A percentile compares a stretch with the other conserved stretches of the same genome.
These are phyloP conservation scores for Macrosiphum euphorbiae DNA, from an alignment of 2,888 invertebrate species.

Conservation along the genomic window DNA sequence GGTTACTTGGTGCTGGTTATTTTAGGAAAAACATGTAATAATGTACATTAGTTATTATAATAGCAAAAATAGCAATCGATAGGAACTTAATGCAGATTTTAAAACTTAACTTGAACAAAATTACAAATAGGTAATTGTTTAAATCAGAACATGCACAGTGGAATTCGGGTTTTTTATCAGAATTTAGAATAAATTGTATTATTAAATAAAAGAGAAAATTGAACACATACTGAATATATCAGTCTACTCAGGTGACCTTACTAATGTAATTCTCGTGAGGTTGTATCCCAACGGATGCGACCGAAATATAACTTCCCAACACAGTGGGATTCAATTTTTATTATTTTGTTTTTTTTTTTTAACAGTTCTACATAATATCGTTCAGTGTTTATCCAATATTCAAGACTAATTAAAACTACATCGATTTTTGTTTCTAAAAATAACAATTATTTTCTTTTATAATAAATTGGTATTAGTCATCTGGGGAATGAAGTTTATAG, in stretches of 20 bases:
- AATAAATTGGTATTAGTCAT: not conserved
- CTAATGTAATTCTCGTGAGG: not conserved
- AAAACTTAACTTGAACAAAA: not conserved
- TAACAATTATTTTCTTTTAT: not conserved
- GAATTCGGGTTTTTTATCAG: not conserved
- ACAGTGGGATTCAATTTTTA: not conserved
- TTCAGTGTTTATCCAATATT: not conserved
- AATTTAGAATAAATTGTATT: not conserved
- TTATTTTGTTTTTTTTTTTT: not conserved
- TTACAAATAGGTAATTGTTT: not conserved
- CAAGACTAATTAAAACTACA: not conserved
- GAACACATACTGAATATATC: not conserved
- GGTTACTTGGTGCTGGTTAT: not conserved
- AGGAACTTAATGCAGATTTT: not conserved
- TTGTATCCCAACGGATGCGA: not conserved
- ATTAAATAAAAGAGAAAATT: not conserved
- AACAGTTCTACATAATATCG: not conserved
- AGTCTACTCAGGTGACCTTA: not conserved
- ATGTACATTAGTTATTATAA: not conserved
- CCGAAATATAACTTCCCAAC: not conserved
- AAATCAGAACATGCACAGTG: not conserved
- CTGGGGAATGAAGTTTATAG: not conserved
- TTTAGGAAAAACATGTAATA: not conserved
- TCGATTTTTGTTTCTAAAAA: not conserved
- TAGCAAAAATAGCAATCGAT: not conserved